A percentile compares a stretch with the other conserved stretches of the same genome.
Conservation (phyloP, 2,888 invertebrate genomes). For the Drosophila antonietae region DNA sequence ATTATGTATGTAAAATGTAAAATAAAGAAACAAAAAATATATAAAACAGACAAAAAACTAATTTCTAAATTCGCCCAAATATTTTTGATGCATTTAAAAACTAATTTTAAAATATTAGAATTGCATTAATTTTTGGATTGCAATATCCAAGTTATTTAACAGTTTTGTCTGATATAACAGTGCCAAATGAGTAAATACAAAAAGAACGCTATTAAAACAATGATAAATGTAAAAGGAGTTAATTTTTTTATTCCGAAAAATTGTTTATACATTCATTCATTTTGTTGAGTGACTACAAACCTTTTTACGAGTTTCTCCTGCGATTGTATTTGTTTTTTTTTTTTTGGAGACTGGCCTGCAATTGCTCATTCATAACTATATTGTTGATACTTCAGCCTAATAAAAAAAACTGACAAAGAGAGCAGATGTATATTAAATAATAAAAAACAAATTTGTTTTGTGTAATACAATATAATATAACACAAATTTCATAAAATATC, state of each 20-base stretch:
- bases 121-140: background rate
- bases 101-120: background rate
- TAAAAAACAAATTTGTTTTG: background rate
- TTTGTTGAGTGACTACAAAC: background rate
- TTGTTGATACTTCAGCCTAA: background rate
- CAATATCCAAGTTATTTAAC: background rate
- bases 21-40: conserved; percentile 80
- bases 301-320: background rate
- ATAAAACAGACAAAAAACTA: conserved; percentile 51
- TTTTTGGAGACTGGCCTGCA: background rate
- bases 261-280: too few species aligned
- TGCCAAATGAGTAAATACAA: background rate
- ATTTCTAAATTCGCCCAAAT: too few species aligned
- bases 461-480: background rate
- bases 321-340: background rate
- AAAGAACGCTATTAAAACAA: too few species aligned
- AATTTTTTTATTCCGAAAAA: too few species aligned
- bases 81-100: background rate
- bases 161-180: background rate
- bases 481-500: background rate
- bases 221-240: too few species aligned
- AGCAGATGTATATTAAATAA: background rate
- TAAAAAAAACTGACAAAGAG: too few species aligned
- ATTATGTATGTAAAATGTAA: conserved; percentile 82
- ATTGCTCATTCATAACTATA: background rate